Evolutionary conservation across 2,113 vertebrate species (phyloP), one percentile per base, ranked within the genome.

Genomic region (Thunnus maccoyii): DNA sequence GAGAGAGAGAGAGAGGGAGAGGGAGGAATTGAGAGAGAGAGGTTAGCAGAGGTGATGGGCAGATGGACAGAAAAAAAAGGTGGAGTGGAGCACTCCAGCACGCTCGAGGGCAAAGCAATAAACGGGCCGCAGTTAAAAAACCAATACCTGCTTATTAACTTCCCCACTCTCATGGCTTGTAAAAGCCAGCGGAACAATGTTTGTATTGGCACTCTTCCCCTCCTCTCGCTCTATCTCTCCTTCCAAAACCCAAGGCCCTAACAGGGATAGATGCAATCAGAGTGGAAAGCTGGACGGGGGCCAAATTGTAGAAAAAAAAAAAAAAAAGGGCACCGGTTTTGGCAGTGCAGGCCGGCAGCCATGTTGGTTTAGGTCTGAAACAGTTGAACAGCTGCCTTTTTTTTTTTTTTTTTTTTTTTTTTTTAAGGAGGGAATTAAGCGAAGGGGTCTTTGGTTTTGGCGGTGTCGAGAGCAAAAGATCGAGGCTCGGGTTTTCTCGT

Each of bases 131-230:
- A 86, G 89, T 91, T 92, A 94, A 93, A 30, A 93, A 94, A 93
- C 88, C 92, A 91, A 93, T 93, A 91, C 86, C 89, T 94, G 90
- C 92, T 94, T 93, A 93, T 94, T 93, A 93, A 93, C 89, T 90
- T 86, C 84, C 84, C 79, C 78, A 27, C 88, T 93, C 91, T 82
- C 68, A 62, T 68, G 86, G 81, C 90, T 90, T 91, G 89, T 92
- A 91, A 91, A 88, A 92, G 91, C 88, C 84, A 16, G 77, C 48
- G 54, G 88, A 94, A 90, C 88, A 86, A 86, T 91, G 91, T 94
- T 94, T 91, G 88, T 88, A 68, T 92, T 92, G 93, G 90, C 90
- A 46, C 85, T 82, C 80, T 57, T 55, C 77, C 78, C 63, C 57
- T 48, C 76, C 22, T 22, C 74, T 86, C 41, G 18, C 86, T 74